Conservation (phyloP, 2,797 vertebrate genomes). For the Manis crassicaudata region DNA sequence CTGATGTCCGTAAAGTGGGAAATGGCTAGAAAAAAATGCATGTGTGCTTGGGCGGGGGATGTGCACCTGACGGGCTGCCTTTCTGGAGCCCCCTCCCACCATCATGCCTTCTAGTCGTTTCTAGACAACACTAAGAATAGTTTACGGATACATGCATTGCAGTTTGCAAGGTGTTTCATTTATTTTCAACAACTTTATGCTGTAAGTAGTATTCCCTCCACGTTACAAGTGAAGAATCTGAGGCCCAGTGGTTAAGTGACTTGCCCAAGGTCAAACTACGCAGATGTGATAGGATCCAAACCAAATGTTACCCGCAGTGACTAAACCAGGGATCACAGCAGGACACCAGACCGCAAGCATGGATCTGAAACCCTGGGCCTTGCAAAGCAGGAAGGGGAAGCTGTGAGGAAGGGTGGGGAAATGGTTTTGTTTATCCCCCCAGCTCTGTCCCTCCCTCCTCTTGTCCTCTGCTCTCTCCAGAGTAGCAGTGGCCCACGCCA, state of each 20-base stretch:
- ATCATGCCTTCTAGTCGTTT: background rate
- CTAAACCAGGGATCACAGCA: background rate
- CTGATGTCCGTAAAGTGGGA: background rate
- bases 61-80: fast-evolving
- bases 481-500: background rate
- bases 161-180: background rate
- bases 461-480: background rate
- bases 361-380: background rate
- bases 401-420: background rate
- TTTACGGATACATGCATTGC: background rate
- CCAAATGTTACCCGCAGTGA: fast-evolving
- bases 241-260: background rate
- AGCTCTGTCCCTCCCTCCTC: background rate
- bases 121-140: background rate
- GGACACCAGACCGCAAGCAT: background rate
- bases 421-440: background rate
- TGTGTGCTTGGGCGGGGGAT: too few species aligned
- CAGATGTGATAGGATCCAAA: background rate
- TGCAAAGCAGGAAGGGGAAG: background rate
- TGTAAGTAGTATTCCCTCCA: background rate
- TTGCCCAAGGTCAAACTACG: background rate
- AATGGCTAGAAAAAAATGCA: background rate
- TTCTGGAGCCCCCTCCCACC: background rate
- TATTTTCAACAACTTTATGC: background rate
- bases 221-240: background rate